Percentiles rank a stretch among this genome's conserved stretches.
Evolutionary conservation across 2,113 vertebrate genomes (phyloP).

Genomic region (Cisticola juncidis): DNA sequence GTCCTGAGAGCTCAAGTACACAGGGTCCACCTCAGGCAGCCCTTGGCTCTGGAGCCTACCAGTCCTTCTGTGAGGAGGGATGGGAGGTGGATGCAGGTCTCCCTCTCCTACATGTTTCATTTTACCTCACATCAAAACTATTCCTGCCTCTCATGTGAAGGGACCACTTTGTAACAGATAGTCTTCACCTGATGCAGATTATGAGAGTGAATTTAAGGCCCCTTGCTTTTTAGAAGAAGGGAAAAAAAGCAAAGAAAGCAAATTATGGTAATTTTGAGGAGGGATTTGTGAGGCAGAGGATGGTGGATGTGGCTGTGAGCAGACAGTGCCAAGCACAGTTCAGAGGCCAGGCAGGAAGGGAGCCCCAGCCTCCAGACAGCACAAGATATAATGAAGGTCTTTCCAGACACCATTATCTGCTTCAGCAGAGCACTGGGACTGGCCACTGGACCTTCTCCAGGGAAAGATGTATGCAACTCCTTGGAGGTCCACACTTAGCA

Average conservation of each 20-base stretch:
- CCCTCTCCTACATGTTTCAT: neutral
- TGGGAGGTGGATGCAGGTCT: neutral
- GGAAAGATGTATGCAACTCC: neutral
- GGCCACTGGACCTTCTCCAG: neutral
- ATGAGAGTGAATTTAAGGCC: neutral
- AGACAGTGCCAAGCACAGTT: neutral
- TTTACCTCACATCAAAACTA: neutral
- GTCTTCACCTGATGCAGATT: neutral
- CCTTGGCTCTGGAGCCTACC: neutral
- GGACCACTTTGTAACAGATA: neutral
- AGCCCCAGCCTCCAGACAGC: neutral
- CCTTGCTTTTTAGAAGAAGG: neutral
- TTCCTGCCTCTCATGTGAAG: neutral
- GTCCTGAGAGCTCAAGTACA: neutral
- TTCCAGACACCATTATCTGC: slow-evolving; percentile 32
- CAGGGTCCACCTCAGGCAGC: neutral
- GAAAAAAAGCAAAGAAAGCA: neutral
- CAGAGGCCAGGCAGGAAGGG: neutral
- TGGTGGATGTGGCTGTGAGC: neutral
- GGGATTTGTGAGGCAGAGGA: neutral
- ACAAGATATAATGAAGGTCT: slow-evolving; percentile 20
- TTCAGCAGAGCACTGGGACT: neutral
- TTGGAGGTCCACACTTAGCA: fast-evolving
- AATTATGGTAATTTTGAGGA: neutral
- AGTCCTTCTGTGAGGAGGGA: neutral